phyloP scores from a whole-genome alignment of 2,888 invertebrate species.

The Melieria crassipennis region DNA sequence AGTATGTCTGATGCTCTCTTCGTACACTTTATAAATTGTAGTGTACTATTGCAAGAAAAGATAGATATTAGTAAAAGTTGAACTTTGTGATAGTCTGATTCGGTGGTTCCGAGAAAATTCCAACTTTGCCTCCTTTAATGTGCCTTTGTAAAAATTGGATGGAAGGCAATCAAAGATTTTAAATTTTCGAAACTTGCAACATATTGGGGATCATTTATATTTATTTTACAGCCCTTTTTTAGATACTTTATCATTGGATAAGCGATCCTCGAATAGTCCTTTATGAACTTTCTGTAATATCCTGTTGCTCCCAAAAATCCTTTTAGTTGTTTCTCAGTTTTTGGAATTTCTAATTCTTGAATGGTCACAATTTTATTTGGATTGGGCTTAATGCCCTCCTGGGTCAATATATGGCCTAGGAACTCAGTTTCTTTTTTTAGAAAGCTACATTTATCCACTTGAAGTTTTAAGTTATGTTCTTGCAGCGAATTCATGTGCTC shows the following conservation, averaged over 20 bases:
- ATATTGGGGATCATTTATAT: constrained; percentile 1
- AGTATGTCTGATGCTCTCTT: too few species aligned
- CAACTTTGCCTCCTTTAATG: too few species aligned
- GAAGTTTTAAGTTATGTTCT: constrained; percentile 8
- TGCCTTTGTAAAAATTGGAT: constrained; percentile 15
- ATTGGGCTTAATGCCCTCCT: constrained; percentile 15
- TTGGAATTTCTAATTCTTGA: constrained; percentile 5
- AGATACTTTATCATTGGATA: constrained; percentile 28
- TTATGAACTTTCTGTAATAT: constrained; percentile 38
- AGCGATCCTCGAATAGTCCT: constrained; percentile 36
- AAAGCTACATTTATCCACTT: constrained; percentile 22
- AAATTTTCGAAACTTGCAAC: constrained; percentile 35
- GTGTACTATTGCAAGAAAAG: too few species aligned
- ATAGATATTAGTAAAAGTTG: too few species aligned
- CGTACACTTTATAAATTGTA: too few species aligned
- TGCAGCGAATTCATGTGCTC: constrained; percentile 16
- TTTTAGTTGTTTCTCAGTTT: constrained; percentile 37
- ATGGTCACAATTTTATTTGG: constrained; percentile 23
- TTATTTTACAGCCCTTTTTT: constrained; percentile 18
- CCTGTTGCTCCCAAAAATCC: constrained; percentile 35
- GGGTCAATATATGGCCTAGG: constrained; percentile 22
- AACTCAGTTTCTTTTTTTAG: constrained; percentile 9
- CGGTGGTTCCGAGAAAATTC: too few species aligned
- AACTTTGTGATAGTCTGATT: too few species aligned
- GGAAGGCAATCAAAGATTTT: constrained; percentile 33